Evolutionary conservation across 2,797 vertebrate genomes (phyloP), one percentile per base, ranked within the genome.

Genomic region (Rhinophrynus dorsalis): DNA sequence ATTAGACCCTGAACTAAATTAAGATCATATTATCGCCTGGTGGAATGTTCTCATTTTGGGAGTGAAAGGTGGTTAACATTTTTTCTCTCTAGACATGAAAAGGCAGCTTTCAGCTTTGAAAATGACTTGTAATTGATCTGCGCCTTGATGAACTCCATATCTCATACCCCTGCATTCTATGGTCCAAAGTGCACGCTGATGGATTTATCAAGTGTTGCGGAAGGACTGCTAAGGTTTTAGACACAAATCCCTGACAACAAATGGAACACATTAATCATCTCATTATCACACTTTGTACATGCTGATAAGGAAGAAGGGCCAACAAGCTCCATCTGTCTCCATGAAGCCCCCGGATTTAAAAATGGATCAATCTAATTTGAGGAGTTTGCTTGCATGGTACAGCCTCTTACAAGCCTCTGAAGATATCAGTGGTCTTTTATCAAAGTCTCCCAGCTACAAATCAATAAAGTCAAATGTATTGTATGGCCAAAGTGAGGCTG

Each of bases 211-310:
- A 65, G 68, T 72, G 68, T 58, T 51, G 30, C 18, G n/a, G 33
- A 47, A 64, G n/a, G 52, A 29, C 20, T 56, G 59, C 54, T 35
- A 23, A 42, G 52, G 24, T 57, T 57, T 64, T 7, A 57, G 59
- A 30, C 60, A 58, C 60, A 58, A 50, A 63, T 63, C 51, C 23
- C 17, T 59, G 68, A 70, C 40, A 70, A 54, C 29, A 48, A 48
- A 33, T 30, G 40, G 61, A 32, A 24, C 32, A 15, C 10, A 48
- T 64, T 64, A 48, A 40, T 58, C 52, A 40, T 38, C 24, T 58
- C 68, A 72, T 72, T 72, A 65, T 65, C 60, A 72, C 60, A 72
- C 60, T 72, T 71, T 72, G 68, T 64, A 58, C 65, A 57, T 58
- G 32, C 42, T 51, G 68, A 72, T 72, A 64, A 72, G 50, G 32